Conservation (phyloP, 2,888 invertebrate genomes). For the Eupithecia inturbata region DNA sequence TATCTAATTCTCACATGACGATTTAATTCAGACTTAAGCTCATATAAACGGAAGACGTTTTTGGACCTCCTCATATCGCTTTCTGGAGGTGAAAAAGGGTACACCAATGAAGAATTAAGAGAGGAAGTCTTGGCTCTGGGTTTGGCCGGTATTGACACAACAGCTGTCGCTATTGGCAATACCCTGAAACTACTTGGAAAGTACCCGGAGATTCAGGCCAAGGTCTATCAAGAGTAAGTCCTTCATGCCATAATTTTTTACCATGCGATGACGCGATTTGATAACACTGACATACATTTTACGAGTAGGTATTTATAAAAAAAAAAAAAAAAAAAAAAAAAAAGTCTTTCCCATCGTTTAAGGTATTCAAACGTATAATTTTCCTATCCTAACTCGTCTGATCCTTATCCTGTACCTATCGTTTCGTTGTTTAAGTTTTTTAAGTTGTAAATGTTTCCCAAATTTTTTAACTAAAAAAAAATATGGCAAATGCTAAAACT, state of each 20-base stretch:
- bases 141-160: slow-evolving; percentile 83
- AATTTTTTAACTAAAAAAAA: too few relatives aligned
- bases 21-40: slow-evolving; percentile 55
- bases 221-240: slow-evolving; percentile 73
- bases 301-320: too few relatives aligned
- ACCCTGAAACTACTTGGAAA: slow-evolving; percentile 73
- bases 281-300: too few relatives aligned
- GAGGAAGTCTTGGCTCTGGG: slow-evolving; percentile 85
- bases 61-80: slow-evolving; percentile 82
- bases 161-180: slow-evolving; percentile 73
- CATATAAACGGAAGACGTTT: slow-evolving; percentile 77
- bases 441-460: too few relatives aligned
- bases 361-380: not conserved
- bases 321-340: too few relatives aligned
- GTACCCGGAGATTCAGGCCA: slow-evolving; percentile 77
- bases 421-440: too few relatives aligned
- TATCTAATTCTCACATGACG: not conserved
- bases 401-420: too few relatives aligned
- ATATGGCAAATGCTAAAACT: too few relatives aligned
- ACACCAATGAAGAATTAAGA: slow-evolving; percentile 79
- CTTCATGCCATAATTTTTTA: too few relatives aligned
- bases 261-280: too few relatives aligned
- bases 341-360: not conserved
- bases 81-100: slow-evolving; percentile 77
- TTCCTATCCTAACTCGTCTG: too few relatives aligned